Evolutionary conservation across 2,888 invertebrate species (phyloP), one percentile per base, ranked within the genome.

Genomic region (Amblyjoppa fuscipennis): DNA sequence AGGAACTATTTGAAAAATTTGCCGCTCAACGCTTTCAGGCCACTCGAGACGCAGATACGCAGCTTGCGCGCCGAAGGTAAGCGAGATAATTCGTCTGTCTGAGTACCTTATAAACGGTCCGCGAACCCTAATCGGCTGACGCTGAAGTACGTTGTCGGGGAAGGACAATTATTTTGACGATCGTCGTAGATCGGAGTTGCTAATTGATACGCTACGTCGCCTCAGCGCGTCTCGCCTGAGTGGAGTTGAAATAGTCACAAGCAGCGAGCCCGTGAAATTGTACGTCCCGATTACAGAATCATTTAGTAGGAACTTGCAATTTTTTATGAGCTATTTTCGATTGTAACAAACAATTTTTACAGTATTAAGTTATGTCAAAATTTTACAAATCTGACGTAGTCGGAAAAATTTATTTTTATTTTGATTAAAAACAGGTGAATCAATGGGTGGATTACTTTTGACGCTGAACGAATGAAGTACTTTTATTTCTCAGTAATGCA

Each of bases 1-100:
- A 96, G 96, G 90, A 99, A 99, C 94, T 97, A 97, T 93, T 96
- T 98, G 89, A 97, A 97, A 94, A 96, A 96, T 90, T 96, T 98
- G 90, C 97, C 97, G 31, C 95, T 97, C 89, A 97, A 97, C 91
- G 96, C 98, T 41, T 96, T 98, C 86, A 95, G 95, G 79, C 96
- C 97, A 13, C 94, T 98, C 85, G 98, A 98, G 94, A 97, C 98
- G 1, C 97, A 98, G 94, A 96, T 98, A 85, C 96, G 97, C 89
- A 96, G 96, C 80, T 94, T 98, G 49, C 95, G 96, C 87, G 96
- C 97, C 77, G 97, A 98, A 96, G 98, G 98, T 98, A 95, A 95
- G 95, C 93, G 74, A 73, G 31, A 34, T 53, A 45, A 64, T 70
- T 34, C 6, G 31, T 34, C 31, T 2, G n/a, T 64, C 34, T 64